These are phyloP conservation scores for Whitmania pigra DNA, from an alignment of 1,140 invertebrate genomes.

Conservation along the genomic window DNA sequence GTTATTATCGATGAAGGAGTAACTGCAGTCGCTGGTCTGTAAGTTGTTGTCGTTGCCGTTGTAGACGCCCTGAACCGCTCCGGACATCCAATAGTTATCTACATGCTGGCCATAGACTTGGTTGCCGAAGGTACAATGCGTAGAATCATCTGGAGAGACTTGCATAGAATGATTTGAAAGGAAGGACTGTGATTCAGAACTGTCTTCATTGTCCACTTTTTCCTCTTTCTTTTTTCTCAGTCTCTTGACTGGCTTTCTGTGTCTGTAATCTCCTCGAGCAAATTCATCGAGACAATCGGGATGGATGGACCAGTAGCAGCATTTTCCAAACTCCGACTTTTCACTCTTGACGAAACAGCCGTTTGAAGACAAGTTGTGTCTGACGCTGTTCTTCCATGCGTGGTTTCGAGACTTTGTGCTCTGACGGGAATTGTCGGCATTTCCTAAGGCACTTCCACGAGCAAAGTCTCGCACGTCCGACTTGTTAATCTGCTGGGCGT, in stretches of 20 bases:
- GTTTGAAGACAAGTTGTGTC: slow-evolving; percentile 73
- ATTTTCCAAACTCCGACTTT: slow-evolving; percentile 71
- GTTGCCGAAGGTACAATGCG: too few species aligned
- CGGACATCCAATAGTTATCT: too few species aligned
- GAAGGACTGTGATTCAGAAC: too few species aligned
- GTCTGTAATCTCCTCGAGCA: slow-evolving; percentile 70
- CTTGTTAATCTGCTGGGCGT: slow-evolving; percentile 7
- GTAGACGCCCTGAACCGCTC: too few species aligned
- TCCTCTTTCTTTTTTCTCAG: background rate
- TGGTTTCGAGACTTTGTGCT: background rate
- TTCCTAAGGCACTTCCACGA: background rate
- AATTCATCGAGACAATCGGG: slow-evolving; percentile 87
- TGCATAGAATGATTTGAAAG: too few species aligned
- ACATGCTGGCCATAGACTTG: too few species aligned
- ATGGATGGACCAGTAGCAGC: slow-evolving; percentile 91
- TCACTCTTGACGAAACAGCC: slow-evolving; percentile 94
- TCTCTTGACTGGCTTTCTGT: slow-evolving; percentile 7
- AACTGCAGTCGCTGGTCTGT: too few species aligned
- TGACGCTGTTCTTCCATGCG: slow-evolving; percentile 10
- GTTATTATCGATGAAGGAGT: too few species aligned
- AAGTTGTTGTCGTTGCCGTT: too few species aligned
- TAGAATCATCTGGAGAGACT: too few species aligned
- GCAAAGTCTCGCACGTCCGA: background rate
- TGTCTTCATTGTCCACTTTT: background rate
- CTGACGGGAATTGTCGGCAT: background rate